A percentile compares a stretch with the other conserved stretches of the same genome.
phyloP scores from a whole-genome alignment of 2,113 vertebrate species.

The Chaetorhynchus papuensis region DNA sequence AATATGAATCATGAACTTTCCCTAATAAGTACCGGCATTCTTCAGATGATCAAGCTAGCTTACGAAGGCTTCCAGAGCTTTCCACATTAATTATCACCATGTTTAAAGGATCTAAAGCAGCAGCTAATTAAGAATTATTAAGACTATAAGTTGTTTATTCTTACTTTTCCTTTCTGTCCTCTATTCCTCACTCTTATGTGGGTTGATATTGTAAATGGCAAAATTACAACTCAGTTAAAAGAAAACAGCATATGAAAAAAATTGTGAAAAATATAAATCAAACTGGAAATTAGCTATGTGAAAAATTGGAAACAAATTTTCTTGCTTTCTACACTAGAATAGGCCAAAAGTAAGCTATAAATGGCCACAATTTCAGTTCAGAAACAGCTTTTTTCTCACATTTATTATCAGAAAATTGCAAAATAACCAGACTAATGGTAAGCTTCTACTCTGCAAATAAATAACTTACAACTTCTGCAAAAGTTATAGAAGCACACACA shows the following conservation, averaged over 20 bases:
- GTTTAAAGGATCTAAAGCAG: constrained; percentile 9
- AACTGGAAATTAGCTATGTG: background rate
- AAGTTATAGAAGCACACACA: background rate
- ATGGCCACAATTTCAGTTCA: background rate
- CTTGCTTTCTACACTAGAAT: background rate
- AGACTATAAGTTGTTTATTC: background rate
- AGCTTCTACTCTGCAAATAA: background rate
- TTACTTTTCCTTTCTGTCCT: background rate
- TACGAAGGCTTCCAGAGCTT: constrained; percentile 40
- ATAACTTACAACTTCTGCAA: background rate
- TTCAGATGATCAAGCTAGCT: constrained; percentile 51
- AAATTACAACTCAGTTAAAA: background rate
- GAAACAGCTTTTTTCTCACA: background rate
- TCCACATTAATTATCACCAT: constrained; percentile 22
- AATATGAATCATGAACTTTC: constrained; percentile 57
- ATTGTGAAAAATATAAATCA: background rate
- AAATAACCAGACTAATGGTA: background rate
- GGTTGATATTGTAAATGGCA: background rate
- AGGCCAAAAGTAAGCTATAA: background rate
- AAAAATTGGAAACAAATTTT: background rate
- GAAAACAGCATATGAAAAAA: background rate
- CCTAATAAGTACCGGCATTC: constrained; percentile 57
- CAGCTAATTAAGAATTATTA: constrained; percentile 33
- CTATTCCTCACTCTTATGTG: background rate
- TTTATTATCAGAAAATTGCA: background rate